Conservation (phyloP, 1,140 invertebrate species). For the Chionoecetes opilio region DNA sequence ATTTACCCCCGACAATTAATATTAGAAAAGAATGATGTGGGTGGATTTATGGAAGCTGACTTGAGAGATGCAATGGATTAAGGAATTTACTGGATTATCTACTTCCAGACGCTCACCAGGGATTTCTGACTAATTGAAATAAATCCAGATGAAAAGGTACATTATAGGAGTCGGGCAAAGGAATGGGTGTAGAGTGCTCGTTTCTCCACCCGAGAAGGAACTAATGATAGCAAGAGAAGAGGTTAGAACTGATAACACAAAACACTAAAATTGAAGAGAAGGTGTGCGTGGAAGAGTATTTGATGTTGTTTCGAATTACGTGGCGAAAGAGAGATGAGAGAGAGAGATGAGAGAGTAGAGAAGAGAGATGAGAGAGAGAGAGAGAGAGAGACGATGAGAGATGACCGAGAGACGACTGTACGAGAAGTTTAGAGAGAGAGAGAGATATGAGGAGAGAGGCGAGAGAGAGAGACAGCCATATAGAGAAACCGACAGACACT, state of each 20-base stretch:
- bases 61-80: slow-evolving; percentile 56
- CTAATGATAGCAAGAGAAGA: background rate
- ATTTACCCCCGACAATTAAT: slow-evolving; percentile 59
- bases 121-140: slow-evolving; percentile 7
- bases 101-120: background rate
- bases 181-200: background rate
- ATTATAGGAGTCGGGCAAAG: slow-evolving; percentile 17
- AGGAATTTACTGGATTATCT: background rate
- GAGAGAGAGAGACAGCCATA: slow-evolving; percentile 35
- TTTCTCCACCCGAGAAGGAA: background rate
- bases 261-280: background rate
- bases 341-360: too few relatives aligned
- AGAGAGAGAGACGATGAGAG: too few relatives aligned
- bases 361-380: too few relatives aligned
- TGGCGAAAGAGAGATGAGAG: too few relatives aligned
- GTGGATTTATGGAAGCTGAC: background rate
- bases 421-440: background rate
- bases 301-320: too few relatives aligned
- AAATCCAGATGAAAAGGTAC: background rate
- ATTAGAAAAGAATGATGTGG: slow-evolving; percentile 63
- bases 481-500: slow-evolving; percentile 45
- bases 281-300: background rate
- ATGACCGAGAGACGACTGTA: too few relatives aligned
- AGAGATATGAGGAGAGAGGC: background rate
- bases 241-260: background rate